phyloP scores from a whole-genome alignment of 2,888 invertebrate species.

The Eugnorisma glareosa region DNA sequence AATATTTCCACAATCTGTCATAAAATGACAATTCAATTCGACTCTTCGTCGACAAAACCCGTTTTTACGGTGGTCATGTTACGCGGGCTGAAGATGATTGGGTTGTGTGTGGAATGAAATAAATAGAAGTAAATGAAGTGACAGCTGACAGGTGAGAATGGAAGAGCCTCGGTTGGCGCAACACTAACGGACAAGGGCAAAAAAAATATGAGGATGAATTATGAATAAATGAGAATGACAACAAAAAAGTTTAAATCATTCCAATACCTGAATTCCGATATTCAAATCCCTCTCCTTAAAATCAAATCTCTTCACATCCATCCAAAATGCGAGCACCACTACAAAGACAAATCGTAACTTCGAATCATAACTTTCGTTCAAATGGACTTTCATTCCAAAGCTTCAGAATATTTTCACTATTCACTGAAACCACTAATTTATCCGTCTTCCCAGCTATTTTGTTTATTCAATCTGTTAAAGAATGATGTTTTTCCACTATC shows the following conservation, averaged over 20 bases:
- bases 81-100: background rate
- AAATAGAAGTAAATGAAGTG: background rate
- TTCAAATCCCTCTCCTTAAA: slow-evolving; percentile 39
- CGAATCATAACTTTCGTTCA: slow-evolving; percentile 49
- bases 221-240: background rate
- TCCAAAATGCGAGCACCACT: slow-evolving; percentile 64
- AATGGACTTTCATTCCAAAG: slow-evolving; percentile 61
- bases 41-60: too few species aligned
- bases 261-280: slow-evolving; percentile 50
- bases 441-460: background rate
- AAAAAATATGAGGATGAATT: background rate
- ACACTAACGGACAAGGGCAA: background rate
- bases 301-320: slow-evolving; percentile 61
- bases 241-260: background rate
- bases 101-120: background rate
- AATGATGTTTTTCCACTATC: slow-evolving; percentile 31
- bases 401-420: slow-evolving; percentile 16
- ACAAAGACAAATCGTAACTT: slow-evolving; percentile 63
- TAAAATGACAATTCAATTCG: too few species aligned
- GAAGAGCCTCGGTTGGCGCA: background rate
- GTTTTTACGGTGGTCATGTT: too few species aligned
- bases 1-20: too few species aligned
- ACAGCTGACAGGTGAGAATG: background rate
- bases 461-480: slow-evolving; percentile 16
- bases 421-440: slow-evolving; percentile 14